Evolutionary conservation across 2,888 invertebrate species (phyloP), one percentile per base, ranked within the genome.

Genomic region (Cryptocephalus primarius): DNA sequence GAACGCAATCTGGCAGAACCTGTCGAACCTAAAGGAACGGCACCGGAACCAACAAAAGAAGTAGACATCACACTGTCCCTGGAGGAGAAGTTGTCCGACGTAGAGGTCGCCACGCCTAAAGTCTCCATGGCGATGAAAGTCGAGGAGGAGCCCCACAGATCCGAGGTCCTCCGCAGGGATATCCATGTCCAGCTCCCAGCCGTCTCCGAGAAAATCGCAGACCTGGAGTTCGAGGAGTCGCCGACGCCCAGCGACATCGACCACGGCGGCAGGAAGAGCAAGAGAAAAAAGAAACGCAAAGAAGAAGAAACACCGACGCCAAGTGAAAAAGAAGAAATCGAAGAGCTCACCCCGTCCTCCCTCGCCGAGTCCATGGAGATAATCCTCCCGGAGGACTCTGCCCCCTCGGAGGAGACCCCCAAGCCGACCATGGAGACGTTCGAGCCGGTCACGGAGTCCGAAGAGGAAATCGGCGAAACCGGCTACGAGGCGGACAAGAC

Each of bases 401-500:
- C 56, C 42, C 56, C 64, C 44, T 75, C 79, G 38, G 74, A 79
- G 22, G 73, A 73, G 45, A 70, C 80, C 14, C 73, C 75, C 1
- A 73, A 74, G 58, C 72, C 74, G 39, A 74, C 73, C 9, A 73
- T 77, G 8, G 72, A 75, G 53, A 57, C 68, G 9, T 65, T 69
- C 45, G 67, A 64, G 46, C 40, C 59, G 8, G 54, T 56, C 10
- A 61, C 58, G 9, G 47, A 49, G 32, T 52, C 48, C 9, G 52
- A 50, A 44, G 72, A 72, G 45, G 32, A 14, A 14, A 69, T 73
- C 40, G 75, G 75, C 63, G 82, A 79, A 61, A 73, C 73, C 50
- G 85, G 85, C n/a, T 86, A 87, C 60, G 85, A 86, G 63, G 77
- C 83, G 9, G 86, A 83, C 59, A 72, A 80, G 51, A 78, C 81